Evolutionary conservation across 2,888 invertebrate species (phyloP), one percentile per base, ranked within the genome.

Genomic region (Itoplectis maculator): DNA sequence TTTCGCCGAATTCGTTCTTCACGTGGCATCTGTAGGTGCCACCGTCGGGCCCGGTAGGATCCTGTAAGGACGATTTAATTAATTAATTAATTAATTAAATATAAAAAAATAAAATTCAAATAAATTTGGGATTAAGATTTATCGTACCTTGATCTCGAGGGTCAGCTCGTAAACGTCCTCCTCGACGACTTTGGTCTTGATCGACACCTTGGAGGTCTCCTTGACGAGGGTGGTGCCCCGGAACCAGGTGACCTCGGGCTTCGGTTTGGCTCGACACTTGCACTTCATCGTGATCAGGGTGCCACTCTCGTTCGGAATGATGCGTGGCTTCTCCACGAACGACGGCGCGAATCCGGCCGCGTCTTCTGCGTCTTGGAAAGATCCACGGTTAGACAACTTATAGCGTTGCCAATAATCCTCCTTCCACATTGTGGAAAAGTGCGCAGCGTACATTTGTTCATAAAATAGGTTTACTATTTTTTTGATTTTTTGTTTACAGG

Each of bases 201-300:
- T 96, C 93, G 95, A 96, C 87, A 97, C 97, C 94, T 97, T 97
- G 87, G 96, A 95, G 87, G 96, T 96, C 94, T 97, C 97, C 90
- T 95, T 96, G 84, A 98, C 96, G 88, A 96, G 94, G 86, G 96
- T 97, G 89, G 96, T 96, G 88, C 98, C 99, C 91, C 98, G 95
- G 94, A 96, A 98, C 99, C 99, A 99, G 87, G 97, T 97, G 84
- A 99, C 97, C 88, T 96, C 96, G 63, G 99, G 99, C 93, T 97
- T 98, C 86, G 99, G 98, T 94, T 97, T 97, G 61, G 99, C 98
- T 93, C 97, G 97, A 93, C 98, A 98, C 92, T 97, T 96, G 94
- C 99, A 99, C 94, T 98, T 97, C 97, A 99, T 98, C 84, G 98
- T 97, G 90, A 99, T 98, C 90, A 99, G 95, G 88, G 99, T 98